Conservation (phyloP, 2,888 invertebrate species). For the Muschampia plurimacula region DNA sequence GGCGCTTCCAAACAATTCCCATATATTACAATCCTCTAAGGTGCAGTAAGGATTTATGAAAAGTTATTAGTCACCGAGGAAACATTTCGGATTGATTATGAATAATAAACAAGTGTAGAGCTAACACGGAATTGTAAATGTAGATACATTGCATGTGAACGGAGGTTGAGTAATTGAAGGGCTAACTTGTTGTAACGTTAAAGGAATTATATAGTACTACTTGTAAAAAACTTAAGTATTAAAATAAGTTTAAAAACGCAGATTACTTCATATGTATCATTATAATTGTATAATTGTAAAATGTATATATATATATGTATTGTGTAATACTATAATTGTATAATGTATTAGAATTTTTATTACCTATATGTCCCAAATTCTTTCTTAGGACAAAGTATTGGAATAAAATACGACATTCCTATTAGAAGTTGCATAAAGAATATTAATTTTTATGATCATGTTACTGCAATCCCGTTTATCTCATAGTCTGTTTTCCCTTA, state of each 20-base stretch:
- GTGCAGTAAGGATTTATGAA: constrained; percentile 79
- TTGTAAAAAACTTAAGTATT: neutral
- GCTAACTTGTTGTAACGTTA: constrained; percentile 45
- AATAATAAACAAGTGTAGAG: constrained; percentile 78
- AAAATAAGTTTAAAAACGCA: too few relatives aligned
- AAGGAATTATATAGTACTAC: neutral
- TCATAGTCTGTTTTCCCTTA: too few relatives aligned
- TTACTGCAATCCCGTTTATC: too few relatives aligned
- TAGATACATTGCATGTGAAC: constrained; percentile 52
- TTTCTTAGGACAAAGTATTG: too few relatives aligned
- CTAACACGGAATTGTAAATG: constrained; percentile 62
- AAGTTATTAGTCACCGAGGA: constrained; percentile 79
- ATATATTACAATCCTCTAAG: constrained; percentile 77
- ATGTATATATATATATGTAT: too few relatives aligned
- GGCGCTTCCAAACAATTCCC: constrained; percentile 69
- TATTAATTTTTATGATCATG: too few relatives aligned
- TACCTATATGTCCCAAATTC: too few relatives aligned
- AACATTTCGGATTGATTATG: constrained; percentile 79
- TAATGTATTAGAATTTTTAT: too few relatives aligned
- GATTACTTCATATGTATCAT: neutral
- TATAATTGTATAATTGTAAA: neutral
- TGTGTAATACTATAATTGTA: neutral
- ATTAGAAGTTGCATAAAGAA: too few relatives aligned
- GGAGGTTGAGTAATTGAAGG: constrained; percentile 49
- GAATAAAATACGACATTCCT: too few relatives aligned